Conservation (phyloP, 1,140 invertebrate genomes). For the Bombyx mandarina region DNA sequence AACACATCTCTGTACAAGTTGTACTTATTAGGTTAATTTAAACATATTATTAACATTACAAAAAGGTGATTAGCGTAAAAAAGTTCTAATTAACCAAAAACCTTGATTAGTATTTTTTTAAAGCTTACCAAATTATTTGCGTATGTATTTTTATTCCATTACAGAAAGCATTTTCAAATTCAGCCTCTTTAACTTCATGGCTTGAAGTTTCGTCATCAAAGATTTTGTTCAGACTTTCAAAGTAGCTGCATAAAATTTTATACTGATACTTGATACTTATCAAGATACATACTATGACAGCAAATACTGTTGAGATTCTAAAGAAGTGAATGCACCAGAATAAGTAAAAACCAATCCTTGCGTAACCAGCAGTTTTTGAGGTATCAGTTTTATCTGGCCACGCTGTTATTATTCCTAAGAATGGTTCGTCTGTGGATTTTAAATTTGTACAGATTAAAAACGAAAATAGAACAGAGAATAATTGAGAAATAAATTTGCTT, state of each 20-base stretch:
- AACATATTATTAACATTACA: neutral
- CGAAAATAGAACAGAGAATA: neutral
- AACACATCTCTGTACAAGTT: neutral
- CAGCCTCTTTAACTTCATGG: slow-evolving; percentile 3
- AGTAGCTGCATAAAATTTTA: slow-evolving; percentile 13
- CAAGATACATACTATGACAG: slow-evolving; percentile 5
- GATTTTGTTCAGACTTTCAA: slow-evolving; percentile 1
- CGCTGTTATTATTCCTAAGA: slow-evolving; percentile 10
- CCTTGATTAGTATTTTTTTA: neutral
- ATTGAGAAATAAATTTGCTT: neutral
- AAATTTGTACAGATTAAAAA: neutral
- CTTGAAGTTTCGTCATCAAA: neutral
- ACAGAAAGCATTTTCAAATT: slow-evolving; percentile 15
- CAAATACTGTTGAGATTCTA: slow-evolving; percentile 5
- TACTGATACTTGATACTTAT: slow-evolving; percentile 19
- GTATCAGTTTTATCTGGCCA: slow-evolving; percentile 17
- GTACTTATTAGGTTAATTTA: neutral
- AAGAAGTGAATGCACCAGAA: slow-evolving; percentile 11
- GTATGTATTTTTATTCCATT: slow-evolving; percentile 13
- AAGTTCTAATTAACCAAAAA: neutral
- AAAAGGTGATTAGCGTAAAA: neutral
- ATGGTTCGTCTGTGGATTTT: slow-evolving; percentile 9
- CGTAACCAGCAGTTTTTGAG: neutral
- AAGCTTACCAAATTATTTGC: slow-evolving; percentile 4
- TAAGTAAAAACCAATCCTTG: slow-evolving; percentile 12